A percentile compares a stretch with the other conserved stretches of the same genome.
These are phyloP conservation scores for Lithosia quadra DNA, from an alignment of 2,888 invertebrate species.

Conservation along the genomic window DNA sequence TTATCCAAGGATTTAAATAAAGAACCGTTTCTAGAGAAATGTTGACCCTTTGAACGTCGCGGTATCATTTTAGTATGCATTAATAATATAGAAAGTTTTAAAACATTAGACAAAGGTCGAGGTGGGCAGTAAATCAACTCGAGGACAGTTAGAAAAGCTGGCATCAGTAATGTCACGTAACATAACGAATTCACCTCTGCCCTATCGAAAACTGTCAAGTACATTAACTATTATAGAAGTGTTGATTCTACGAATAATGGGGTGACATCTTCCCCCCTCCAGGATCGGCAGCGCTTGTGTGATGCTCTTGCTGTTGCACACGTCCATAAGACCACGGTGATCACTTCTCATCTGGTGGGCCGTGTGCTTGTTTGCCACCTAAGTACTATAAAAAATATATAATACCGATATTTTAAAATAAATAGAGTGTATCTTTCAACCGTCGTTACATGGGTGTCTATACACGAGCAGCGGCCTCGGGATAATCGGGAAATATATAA, in stretches of 20 bases:
- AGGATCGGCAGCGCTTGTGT: too few species aligned
- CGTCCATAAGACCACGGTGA: too few species aligned
- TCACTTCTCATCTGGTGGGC: too few species aligned
- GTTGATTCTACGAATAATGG: background rate
- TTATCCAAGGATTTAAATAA: background rate
- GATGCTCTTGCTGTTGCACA: too few species aligned
- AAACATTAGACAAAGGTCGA: slow-evolving; percentile 7
- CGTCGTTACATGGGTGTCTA: too few species aligned
- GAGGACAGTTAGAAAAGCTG: background rate
- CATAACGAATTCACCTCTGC: background rate
- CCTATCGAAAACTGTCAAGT: background rate
- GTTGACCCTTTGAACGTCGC: background rate
- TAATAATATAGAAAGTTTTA: background rate
- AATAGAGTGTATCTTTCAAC: too few species aligned
- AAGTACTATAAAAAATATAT: too few species aligned
- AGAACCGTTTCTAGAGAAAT: background rate
- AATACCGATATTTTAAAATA: too few species aligned
- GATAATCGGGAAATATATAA: too few species aligned
- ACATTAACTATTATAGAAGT: background rate
- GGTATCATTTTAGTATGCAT: background rate
- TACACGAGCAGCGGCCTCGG: too few species aligned
- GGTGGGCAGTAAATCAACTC: background rate
- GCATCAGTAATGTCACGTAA: background rate
- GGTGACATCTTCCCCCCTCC: too few species aligned
- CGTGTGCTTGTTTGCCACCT: too few species aligned